phyloP scores from a whole-genome alignment of 2,888 invertebrate genomes.

The Isotomurus palustris region DNA sequence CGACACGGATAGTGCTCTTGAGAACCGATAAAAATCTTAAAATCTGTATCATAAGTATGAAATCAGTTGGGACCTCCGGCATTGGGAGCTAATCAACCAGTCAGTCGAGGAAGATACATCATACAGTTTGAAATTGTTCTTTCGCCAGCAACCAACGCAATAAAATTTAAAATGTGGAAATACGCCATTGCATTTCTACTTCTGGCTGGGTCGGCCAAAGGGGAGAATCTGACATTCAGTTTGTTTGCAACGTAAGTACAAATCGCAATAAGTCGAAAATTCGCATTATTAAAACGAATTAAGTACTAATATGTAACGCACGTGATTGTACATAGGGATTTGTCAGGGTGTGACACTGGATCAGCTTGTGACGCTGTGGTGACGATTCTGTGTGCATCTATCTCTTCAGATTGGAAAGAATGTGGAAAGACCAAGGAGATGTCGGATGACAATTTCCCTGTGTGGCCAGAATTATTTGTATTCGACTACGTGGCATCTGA shows the following conservation, averaged over 20 bases:
- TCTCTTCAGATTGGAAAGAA: slow-evolving; percentile 8
- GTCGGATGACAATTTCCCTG: slow-evolving; percentile 24
- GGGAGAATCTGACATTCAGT: too few species aligned
- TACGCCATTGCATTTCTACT: too few species aligned
- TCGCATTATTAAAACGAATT: neutral
- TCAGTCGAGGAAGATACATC: too few species aligned
- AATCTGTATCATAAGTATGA: too few species aligned
- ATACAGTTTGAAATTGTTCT: too few species aligned
- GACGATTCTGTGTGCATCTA: slow-evolving; percentile 19
- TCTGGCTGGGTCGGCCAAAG: too few species aligned
- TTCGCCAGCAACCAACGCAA: too few species aligned
- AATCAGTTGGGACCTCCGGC: too few species aligned
- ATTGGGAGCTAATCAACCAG: too few species aligned
- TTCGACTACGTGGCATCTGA: slow-evolving; percentile 7
- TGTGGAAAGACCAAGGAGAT: slow-evolving; percentile 25
- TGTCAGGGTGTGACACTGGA: slow-evolving; percentile 18
- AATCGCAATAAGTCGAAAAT: slow-evolving; percentile 3
- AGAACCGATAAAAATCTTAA: too few species aligned
- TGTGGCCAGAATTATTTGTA: slow-evolving; percentile 26
- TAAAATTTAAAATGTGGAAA: too few species aligned
- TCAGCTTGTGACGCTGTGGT: slow-evolving; percentile 24
- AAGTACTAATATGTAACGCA: neutral
- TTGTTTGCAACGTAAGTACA: neutral
- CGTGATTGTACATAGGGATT: slow-evolving; percentile 15
- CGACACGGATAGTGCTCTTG: too few species aligned